Conservation (phyloP, 2,113 vertebrate genomes). For the Megaleporinus macrocephalus region DNA sequence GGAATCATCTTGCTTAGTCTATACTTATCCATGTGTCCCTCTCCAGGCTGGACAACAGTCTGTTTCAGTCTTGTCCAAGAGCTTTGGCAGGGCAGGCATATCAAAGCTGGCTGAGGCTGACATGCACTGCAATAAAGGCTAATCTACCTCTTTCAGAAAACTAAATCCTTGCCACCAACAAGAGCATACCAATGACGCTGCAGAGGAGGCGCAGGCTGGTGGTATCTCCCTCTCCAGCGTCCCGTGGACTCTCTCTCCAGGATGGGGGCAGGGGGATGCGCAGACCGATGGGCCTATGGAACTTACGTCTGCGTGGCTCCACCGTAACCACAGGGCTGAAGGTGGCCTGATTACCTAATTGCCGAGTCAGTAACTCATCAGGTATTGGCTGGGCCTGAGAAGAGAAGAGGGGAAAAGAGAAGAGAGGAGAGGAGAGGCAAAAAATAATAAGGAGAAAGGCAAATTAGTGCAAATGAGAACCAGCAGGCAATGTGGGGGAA, state of each 20-base stretch:
- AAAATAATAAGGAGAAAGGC: background rate
- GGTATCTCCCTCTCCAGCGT: slow-evolving; percentile 93
- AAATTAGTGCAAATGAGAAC: background rate
- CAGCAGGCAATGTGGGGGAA: background rate
- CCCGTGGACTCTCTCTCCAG: slow-evolving; percentile 92
- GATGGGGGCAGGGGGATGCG: slow-evolving; percentile 92
- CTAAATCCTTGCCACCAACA: slow-evolving; percentile 7
- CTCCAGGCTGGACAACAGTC: slow-evolving; percentile 42
- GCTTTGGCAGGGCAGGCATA: slow-evolving; percentile 36
- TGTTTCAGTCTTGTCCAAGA: slow-evolving; percentile 53
- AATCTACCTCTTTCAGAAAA: slow-evolving; percentile 23
- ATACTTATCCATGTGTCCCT: slow-evolving; percentile 45
- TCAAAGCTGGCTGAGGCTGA: slow-evolving; percentile 37
- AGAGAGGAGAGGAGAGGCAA: background rate
- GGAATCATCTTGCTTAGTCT: slow-evolving; percentile 44
- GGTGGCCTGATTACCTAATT: slow-evolving; percentile 96
- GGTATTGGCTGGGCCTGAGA: slow-evolving; percentile 93
- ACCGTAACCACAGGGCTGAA: slow-evolving; percentile 98
- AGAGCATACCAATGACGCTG: slow-evolving; percentile 90
- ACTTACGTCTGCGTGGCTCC: slow-evolving; percentile 93
- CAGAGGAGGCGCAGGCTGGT: slow-evolving; percentile 97
- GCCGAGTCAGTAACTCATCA: slow-evolving; percentile 91
- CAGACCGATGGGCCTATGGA: slow-evolving; percentile 94
- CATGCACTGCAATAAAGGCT: slow-evolving; percentile 26
- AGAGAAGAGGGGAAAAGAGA: background rate